Evolutionary conservation across 2,888 invertebrate species (phyloP).

Genomic region (Andrena hattorfiana): DNA sequence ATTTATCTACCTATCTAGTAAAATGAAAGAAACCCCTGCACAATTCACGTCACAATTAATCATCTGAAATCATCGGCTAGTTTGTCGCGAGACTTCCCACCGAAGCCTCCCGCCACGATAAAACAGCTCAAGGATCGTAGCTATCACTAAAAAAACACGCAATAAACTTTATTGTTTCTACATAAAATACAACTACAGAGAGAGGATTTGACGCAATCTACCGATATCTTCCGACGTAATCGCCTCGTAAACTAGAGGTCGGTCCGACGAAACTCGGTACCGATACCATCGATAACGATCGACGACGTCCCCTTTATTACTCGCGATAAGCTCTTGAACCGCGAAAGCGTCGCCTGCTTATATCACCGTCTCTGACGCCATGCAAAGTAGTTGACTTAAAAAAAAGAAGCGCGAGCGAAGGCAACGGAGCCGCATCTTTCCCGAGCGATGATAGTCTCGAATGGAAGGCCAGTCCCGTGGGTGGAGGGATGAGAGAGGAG

Average conservation of each 20-base stretch:
- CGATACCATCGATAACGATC: conserved; percentile 2
- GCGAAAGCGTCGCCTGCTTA: neutral
- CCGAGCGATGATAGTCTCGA: neutral
- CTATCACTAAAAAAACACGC: neutral
- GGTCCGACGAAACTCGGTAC: neutral
- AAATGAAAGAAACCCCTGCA: too few relatives aligned
- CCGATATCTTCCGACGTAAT: neutral
- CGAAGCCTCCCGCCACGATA: neutral
- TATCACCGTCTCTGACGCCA: neutral
- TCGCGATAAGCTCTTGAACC: neutral
- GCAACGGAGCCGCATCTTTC: neutral
- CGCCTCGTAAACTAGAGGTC: neutral
- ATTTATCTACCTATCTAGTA: too few relatives aligned
- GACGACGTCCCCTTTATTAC: neutral
- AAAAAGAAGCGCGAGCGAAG: neutral
- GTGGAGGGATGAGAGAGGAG: conserved; percentile 52
- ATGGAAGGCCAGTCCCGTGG: conserved; percentile 13
- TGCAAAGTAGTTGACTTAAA: neutral
- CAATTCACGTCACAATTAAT: neutral
- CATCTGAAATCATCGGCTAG: neutral
- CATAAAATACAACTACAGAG: neutral
- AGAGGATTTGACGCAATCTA: neutral
- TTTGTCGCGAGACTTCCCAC: neutral
- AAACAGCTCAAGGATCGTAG: neutral
- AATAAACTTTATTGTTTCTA: neutral